These are phyloP conservation scores for Danio jaintianensis DNA, from an alignment of 2,797 vertebrate species.

Conservation along the genomic window DNA sequence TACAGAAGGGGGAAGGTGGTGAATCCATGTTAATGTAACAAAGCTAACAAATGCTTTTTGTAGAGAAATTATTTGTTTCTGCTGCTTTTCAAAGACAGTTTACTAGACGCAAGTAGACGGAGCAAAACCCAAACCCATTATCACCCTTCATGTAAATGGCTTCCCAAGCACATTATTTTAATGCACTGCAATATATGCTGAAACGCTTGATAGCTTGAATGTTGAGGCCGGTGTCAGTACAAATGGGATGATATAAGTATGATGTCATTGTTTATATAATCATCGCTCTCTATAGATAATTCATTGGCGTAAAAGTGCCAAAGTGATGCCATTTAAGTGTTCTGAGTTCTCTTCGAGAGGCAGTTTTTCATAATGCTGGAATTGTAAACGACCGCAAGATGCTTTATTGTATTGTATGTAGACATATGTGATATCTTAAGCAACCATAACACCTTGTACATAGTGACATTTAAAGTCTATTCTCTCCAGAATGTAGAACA, in stretches of 20 bases:
- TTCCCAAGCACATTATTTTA: conserved; percentile 52
- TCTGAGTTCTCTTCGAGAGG: conserved; percentile 67
- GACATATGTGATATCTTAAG: conserved; percentile 72
- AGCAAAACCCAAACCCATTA: conserved; percentile 26
- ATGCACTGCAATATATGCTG: conserved; percentile 44
- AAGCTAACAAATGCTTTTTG: conserved; percentile 22
- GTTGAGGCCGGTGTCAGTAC: conserved; percentile 36
- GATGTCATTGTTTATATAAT: conserved; percentile 68
- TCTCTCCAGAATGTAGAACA: conserved; percentile 77
- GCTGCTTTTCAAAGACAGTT: conserved; percentile 36
- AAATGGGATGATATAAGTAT: conserved; percentile 50
- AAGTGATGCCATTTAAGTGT: conserved; percentile 76
- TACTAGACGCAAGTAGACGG: conserved; percentile 20
- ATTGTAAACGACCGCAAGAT: conserved; percentile 58
- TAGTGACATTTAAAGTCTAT: conserved; percentile 72
- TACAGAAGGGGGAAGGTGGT: not conserved
- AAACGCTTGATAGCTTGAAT: conserved; percentile 49
- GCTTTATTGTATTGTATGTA: conserved; percentile 73
- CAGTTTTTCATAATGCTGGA: conserved; percentile 68
- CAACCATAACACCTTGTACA: conserved; percentile 72
- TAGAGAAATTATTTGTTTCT: conserved; percentile 14
- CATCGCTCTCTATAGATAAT: conserved; percentile 72
- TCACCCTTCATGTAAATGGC: conserved; percentile 52
- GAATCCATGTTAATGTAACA: not conserved
- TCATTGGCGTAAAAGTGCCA: conserved; percentile 78